These are phyloP conservation scores for Lepus europaeus DNA, from an alignment of 2,113 vertebrate genomes.

Conservation along the genomic window DNA sequence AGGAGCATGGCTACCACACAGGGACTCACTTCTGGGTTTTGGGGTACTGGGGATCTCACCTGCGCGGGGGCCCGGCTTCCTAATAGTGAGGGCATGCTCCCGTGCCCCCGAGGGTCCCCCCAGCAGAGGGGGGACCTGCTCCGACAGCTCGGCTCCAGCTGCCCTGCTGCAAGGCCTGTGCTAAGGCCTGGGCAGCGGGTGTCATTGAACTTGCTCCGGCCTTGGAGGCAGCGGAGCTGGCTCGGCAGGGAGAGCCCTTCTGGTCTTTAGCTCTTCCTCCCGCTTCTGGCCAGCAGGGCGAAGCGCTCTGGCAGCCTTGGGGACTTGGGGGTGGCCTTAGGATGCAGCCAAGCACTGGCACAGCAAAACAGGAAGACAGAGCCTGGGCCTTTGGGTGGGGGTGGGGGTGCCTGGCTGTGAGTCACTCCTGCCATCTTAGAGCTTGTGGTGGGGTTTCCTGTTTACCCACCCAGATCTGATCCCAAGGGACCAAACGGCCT, in stretches of 20 bases:
- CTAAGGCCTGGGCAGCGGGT: background rate
- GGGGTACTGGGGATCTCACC: too few species aligned
- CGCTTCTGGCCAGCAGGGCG: background rate
- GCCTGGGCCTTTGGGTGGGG: background rate
- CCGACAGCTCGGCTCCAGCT: background rate
- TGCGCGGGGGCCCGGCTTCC: too few species aligned
- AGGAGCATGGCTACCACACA: background rate
- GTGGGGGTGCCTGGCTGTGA: too few species aligned
- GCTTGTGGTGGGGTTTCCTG: slow-evolving; percentile 2
- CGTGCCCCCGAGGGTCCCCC: too few species aligned
- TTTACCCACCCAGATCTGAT: background rate
- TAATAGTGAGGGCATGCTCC: too few species aligned
- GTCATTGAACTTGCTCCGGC: background rate
- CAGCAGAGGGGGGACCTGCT: too few species aligned
- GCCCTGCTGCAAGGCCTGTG: background rate
- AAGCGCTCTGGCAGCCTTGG: background rate
- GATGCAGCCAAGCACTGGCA: background rate
- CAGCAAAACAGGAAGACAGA: background rate
- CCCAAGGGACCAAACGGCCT: background rate
- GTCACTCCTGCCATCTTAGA: background rate
- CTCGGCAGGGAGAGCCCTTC: background rate
- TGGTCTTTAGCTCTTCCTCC: background rate
- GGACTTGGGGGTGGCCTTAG: background rate
- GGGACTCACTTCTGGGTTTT: background rate
- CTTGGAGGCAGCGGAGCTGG: background rate